Base-by-base conservation (phyloP, 2,797 vertebrate genomes). In the Acanthopagrus latus region DNA sequence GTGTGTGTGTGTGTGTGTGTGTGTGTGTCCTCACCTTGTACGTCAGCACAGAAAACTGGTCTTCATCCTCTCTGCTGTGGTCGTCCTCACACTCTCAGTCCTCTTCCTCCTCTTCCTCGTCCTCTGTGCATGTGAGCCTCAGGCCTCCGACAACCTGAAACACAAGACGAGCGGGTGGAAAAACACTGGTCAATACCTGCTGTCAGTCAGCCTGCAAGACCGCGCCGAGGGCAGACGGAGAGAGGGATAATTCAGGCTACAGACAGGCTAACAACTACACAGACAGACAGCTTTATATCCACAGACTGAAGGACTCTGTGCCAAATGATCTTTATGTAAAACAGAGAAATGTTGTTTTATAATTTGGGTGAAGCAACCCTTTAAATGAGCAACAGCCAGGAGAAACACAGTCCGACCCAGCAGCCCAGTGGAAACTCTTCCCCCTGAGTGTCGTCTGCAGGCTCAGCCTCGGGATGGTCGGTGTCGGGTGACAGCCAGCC, bases 101-200 rank as follows among this genome's bases (percentile, higher is more conserved):
- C 23, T 59, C 18, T 17, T 55, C 33, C 44, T 67, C 48, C 25
- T 81, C 52, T 10, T 66, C 54, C 12, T 84, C 68, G 23, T 78
- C 64, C 54, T 70, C 50, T 7, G 27, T 44, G n/a, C 58, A 63
- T 51, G 18, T 21, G 77, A 74, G 33, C 33, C 51, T 80, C 44
- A 21, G 25, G 16, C 25, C 56, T 64, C 58, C 1, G 1, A 60
- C 29, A 7, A 80, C 70, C 88, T 89, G 82, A 77, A 88, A 89
- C 59, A 82, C 59, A 71, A 79, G 79, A 86, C 5, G 44, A 20
- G 21, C 0, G 29, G 43, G 74, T 17, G 17, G 66, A 79, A 78
- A 74, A 74, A 81, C 60, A 73, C 16, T 5, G 43, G 43, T 78
- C 47, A 62, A 17, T 23, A 44, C 21, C 74, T 59, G 67, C 56